A percentile compares a stretch with the other conserved stretches of the same genome.
These are phyloP conservation scores for Drosophila bifasciata DNA, from an alignment of 1,140 invertebrate genomes.

Conservation along the genomic window DNA sequence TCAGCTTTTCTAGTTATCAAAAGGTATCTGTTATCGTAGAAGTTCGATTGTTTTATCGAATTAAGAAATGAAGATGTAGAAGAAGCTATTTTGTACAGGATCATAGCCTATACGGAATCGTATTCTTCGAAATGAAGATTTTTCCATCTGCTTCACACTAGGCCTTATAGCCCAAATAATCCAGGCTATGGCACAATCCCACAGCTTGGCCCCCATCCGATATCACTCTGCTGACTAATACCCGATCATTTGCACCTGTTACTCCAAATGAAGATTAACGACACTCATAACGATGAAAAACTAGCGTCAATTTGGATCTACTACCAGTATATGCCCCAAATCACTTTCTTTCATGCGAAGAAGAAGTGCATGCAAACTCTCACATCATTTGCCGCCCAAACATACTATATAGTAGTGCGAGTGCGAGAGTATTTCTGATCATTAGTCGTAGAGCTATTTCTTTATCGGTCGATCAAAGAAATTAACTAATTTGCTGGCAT, in stretches of 20 bases:
- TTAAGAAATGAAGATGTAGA: no score
- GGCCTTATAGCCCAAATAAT: no score
- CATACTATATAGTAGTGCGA: not conserved
- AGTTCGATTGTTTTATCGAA: no score
- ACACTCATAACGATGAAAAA: not conserved
- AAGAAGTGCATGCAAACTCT: slow-evolving; percentile 27
- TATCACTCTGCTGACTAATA: no score
- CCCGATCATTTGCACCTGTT: not conserved
- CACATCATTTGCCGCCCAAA: slow-evolving; percentile 42
- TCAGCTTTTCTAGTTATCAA: no score
- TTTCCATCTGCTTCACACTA: no score
- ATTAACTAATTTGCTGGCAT: slow-evolving; percentile 63
- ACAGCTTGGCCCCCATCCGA: no score
- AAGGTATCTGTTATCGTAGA: no score
- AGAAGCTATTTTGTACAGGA: no score
- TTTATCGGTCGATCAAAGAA: slow-evolving; percentile 44
- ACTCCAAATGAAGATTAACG: not conserved
- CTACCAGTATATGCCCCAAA: slow-evolving; percentile 40
- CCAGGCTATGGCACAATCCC: no score
- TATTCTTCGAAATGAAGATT: no score
- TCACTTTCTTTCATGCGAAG: slow-evolving; percentile 28
- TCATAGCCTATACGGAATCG: no score
- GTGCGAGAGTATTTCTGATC: slow-evolving; percentile 33
- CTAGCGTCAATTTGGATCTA: slow-evolving; percentile 12
- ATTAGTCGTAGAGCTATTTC: slow-evolving; percentile 40